A percentile compares a stretch with the other conserved stretches of the same genome.
These are phyloP conservation scores for Oreochromis spilurus DNA, from an alignment of 2,113 vertebrate genomes.

Conservation along the genomic window DNA sequence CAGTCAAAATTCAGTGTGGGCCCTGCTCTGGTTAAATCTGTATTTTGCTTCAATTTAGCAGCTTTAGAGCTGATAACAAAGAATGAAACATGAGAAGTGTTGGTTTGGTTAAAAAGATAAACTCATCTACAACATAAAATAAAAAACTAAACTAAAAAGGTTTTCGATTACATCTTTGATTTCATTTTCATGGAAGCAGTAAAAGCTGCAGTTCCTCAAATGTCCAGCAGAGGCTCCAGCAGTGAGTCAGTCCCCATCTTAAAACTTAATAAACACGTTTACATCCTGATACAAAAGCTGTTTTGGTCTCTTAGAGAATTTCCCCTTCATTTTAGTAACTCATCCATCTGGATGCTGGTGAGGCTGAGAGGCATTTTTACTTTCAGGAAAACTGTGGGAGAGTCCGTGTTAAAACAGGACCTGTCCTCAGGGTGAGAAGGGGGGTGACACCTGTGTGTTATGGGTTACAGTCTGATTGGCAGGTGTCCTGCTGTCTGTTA, in stretches of 20 bases:
- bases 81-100: background rate
- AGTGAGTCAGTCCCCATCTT: too few species aligned
- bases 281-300: background rate
- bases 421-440: too few species aligned
- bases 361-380: background rate
- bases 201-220: background rate
- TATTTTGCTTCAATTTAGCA: accelerated
- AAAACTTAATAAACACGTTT: background rate
- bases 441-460: too few species aligned
- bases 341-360: background rate
- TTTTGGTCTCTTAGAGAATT: background rate
- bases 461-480: background rate
- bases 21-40: background rate
- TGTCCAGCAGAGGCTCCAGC: background rate
- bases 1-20: background rate
- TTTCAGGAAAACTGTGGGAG: too few species aligned
- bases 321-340: background rate
- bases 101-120: background rate
- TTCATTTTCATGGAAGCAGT: accelerated
- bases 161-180: background rate
- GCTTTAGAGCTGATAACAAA: background rate
- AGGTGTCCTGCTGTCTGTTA: background rate
- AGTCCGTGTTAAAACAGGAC: too few species aligned
- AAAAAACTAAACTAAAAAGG: background rate
- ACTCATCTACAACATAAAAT: background rate